Percentiles rank a stretch among this genome's conserved stretches.
Conservation (phyloP, 1,140 invertebrate genomes). For the Lamellibrachia luymesi region DNA sequence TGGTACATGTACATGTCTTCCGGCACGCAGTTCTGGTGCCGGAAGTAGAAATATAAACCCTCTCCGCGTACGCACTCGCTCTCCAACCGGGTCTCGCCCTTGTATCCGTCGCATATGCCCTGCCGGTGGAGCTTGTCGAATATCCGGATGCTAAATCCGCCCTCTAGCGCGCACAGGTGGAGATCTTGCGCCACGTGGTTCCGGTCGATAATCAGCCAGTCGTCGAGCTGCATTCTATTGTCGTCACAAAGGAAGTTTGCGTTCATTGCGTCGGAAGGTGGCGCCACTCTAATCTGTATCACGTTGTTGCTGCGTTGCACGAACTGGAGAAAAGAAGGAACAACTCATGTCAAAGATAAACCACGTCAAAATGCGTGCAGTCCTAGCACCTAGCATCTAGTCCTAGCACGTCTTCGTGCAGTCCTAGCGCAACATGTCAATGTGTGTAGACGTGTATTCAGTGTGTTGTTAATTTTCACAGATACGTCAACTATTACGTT, state of each 20-base stretch:
- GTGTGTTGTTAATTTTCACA: not conserved
- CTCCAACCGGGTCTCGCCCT: conserved; percentile 25
- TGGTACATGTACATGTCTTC: conserved; percentile 26
- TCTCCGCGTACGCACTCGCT: conserved; percentile 24
- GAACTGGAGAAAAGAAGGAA: conserved; percentile 7
- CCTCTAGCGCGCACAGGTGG: conserved; percentile 10
- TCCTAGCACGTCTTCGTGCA: not conserved
- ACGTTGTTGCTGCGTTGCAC: conserved; percentile 11
- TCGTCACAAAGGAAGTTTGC: conserved; percentile 14
- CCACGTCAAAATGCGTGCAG: not conserved
- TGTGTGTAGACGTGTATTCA: not conserved
- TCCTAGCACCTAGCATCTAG: not conserved
- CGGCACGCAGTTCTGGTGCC: conserved; percentile 27
- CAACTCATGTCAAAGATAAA: not conserved
- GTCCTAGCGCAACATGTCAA: not conserved
- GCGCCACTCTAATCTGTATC: not conserved
- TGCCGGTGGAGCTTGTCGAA: conserved; percentile 13
- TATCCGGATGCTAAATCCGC: conserved; percentile 26
- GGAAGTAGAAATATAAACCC: conserved; percentile 29
- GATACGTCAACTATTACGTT: too few relatives aligned
- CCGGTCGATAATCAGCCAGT: conserved; percentile 22
- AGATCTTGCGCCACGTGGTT: not conserved
- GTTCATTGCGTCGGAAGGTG: not conserved
- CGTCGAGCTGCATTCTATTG: conserved; percentile 11
- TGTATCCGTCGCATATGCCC: conserved; percentile 24